These are phyloP conservation scores for Drosophila incognita DNA, from an alignment of 2,888 invertebrate species.

Conservation along the genomic window DNA sequence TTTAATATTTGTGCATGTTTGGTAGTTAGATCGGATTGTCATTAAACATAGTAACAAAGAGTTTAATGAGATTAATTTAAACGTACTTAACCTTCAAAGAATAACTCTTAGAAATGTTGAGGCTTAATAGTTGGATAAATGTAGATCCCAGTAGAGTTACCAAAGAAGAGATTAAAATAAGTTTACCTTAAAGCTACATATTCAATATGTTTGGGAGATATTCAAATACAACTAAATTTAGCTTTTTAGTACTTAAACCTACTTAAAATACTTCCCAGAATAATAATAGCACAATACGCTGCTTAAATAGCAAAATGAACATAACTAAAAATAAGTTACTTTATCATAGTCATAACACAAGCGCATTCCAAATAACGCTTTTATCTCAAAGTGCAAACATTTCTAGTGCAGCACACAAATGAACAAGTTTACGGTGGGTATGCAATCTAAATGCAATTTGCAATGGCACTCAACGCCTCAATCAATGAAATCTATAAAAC, in stretches of 20 bases:
- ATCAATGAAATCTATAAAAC: background rate
- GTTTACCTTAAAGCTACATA: background rate
- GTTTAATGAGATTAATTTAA: background rate
- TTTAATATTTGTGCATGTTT: background rate
- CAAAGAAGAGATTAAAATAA: background rate
- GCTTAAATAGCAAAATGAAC: background rate
- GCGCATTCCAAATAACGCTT: background rate
- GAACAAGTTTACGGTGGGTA: background rate
- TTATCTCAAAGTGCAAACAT: background rate
- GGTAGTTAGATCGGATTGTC: background rate
- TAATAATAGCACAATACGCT: background rate
- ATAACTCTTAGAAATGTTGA: background rate
- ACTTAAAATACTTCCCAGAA: background rate
- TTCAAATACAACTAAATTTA: background rate
- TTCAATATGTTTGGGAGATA: background rate
- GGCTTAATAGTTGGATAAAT: background rate
- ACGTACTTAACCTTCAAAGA: background rate
- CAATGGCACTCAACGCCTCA: background rate
- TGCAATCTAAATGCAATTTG: background rate
- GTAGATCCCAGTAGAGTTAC: background rate
- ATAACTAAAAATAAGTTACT: background rate
- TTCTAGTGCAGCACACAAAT: background rate
- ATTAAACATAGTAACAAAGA: background rate
- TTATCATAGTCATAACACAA: background rate
- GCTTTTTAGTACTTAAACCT: background rate